Conservation (phyloP, 2,888 invertebrate species). For the Sminthurides aquaticus region DNA sequence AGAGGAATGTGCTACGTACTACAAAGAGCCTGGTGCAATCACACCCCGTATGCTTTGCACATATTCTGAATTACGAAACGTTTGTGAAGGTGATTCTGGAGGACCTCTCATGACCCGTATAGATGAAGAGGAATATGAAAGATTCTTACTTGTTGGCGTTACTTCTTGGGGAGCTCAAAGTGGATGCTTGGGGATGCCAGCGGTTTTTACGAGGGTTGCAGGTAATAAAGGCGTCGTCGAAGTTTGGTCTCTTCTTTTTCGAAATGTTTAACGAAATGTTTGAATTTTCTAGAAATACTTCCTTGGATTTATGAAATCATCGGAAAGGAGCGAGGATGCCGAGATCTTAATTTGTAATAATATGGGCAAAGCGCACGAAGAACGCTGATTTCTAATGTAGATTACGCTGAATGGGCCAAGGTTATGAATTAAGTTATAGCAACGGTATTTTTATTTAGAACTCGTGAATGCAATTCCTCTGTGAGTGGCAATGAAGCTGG, state of each 20-base stretch:
- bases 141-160: background rate
- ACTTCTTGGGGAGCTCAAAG: slow-evolving; percentile 1
- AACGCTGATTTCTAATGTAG: no score
- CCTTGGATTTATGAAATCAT: background rate
- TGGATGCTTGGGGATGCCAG: background rate
- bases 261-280: no score
- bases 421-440: no score
- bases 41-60: slow-evolving; percentile 4
- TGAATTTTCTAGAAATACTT: no score
- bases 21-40: background rate
- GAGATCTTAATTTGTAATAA: no score
- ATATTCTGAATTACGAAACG: background rate
- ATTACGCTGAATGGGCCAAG: no score
- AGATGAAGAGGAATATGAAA: background rate
- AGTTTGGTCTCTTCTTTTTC: no score
- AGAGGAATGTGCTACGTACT: background rate
- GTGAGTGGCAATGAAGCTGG: no score
- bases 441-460: no score
- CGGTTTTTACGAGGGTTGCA: background rate
- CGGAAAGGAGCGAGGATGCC: background rate
- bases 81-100: slow-evolving; percentile 5
- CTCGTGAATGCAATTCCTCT: no score
- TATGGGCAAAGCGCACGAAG: no score
- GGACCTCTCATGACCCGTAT: background rate
- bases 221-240: no score